Evolutionary conservation across 2,113 vertebrate species (phyloP).

Genomic region (Actinemys pallida): DNA sequence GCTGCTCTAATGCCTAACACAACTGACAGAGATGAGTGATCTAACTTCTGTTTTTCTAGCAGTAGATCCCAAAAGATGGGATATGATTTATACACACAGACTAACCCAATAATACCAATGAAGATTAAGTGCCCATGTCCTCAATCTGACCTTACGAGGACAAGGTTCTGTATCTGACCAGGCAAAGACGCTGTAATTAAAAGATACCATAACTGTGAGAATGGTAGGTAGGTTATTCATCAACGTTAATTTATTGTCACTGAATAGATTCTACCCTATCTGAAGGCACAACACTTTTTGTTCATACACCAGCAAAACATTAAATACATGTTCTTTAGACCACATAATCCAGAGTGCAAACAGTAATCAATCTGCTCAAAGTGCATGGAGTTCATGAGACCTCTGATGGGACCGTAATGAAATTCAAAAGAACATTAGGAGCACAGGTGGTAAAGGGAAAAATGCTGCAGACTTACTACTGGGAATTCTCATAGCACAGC

Average conservation of each 20-base stretch:
- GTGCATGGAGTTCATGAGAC: constrained; percentile 43
- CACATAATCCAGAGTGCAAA: constrained; percentile 16
- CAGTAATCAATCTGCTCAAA: constrained; percentile 40
- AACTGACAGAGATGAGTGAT: not conserved
- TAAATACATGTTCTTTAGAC: constrained; percentile 24
- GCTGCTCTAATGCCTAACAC: not conserved
- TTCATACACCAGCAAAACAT: constrained; percentile 20
- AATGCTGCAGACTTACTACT: constrained; percentile 28
- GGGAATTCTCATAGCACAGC: constrained; percentile 61
- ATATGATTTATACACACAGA: not conserved
- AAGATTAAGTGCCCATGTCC: not conserved
- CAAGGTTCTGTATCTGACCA: not conserved
- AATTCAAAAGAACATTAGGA: constrained; percentile 45
- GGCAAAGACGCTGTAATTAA: constrained; percentile 17
- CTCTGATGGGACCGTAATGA: constrained; percentile 34
- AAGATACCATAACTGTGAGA: constrained; percentile 2
- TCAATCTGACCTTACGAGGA: constrained; percentile 35
- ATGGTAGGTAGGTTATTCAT: not conserved
- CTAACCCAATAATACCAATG: not conserved
- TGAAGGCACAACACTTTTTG: constrained; percentile 7
- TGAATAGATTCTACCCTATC: not conserved
- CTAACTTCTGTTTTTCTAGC: not conserved
- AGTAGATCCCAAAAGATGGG: not conserved
- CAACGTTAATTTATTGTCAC: not conserved
- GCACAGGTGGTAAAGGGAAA: constrained; percentile 43